Evolutionary conservation across 1,140 invertebrate species (phyloP), one percentile per base, ranked within the genome.

Genomic region (Drosophila sp.): DNA sequence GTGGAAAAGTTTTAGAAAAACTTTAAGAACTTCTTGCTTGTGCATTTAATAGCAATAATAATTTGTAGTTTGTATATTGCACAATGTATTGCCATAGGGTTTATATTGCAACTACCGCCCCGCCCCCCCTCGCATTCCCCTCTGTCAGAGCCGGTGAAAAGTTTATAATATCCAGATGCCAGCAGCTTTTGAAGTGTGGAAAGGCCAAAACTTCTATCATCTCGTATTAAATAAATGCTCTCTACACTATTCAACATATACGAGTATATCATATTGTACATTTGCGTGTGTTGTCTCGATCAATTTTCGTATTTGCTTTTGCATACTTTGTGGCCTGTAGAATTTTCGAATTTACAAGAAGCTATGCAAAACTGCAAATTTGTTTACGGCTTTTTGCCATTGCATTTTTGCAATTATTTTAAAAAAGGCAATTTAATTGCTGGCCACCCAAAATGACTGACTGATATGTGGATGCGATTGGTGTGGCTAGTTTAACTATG

Each of bases 1-100:
- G 67, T 59, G 57, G 32, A 72, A 84, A 84, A 84, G 74, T 84
- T 84, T 77, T 46, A 18, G 59, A 76, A 80, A 80, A 84, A 77
- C 75, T 77, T 77, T 69, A 77, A 77, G 64, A 69, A 73, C 66
- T 76, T 87, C 58, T 81, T 86, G 82, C 82, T 66, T 86, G 75
- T 82, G 75, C 81, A 87, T 86, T 86, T 86, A 86, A 86, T 86
- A 86, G 82, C 81, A 86, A 86, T 87, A 86, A 86, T 86, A 81
- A 86, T 86, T 86, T 86, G 70, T 59, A 87, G 81, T 76, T 87
- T 82, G 62, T 82, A 69, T 59, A 82, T 81, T 83, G 63, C 76
- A 79, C 57, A 82, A 83, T 82, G 53, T 82, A 63, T 76, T 61
- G 80, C 62, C 78, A 67, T 43, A 61, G 76, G 71, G 56, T 56